Evolutionary conservation across 1,140 invertebrate genomes (phyloP).

Genomic region (Tetranychus urticae): DNA sequence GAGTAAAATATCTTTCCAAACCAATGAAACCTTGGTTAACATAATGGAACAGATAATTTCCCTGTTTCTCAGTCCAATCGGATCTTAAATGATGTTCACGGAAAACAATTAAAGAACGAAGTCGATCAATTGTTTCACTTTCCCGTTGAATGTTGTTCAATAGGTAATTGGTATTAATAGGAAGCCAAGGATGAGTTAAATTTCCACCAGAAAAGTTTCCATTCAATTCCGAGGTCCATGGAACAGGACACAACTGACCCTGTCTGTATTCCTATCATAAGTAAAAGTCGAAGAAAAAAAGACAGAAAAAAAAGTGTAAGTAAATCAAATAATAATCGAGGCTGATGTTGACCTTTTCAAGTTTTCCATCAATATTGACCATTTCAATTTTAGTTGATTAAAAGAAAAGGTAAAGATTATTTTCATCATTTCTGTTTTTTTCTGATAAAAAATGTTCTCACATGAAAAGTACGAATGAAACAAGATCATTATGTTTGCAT

Average conservation of each 20-base stretch:
- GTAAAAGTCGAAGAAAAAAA: too few species aligned
- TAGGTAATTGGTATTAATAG: constrained; percentile 9
- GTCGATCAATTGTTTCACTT: background rate
- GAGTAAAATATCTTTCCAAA: constrained; percentile 5
- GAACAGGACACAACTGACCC: constrained; percentile 13
- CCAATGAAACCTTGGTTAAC: constrained; percentile 2
- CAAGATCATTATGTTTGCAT: too few species aligned
- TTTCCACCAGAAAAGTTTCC: constrained; percentile 9
- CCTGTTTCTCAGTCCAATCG: background rate
- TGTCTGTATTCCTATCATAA: constrained; percentile 6
- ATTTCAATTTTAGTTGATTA: too few species aligned
- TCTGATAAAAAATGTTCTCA: too few species aligned
- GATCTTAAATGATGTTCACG: background rate
- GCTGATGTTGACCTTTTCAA: too few species aligned
- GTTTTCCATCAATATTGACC: too few species aligned
- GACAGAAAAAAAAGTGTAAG: too few species aligned
- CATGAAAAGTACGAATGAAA: too few species aligned
- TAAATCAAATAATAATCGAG: too few species aligned
- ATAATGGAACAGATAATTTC: constrained; percentile 9
- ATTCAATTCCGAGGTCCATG: constrained; percentile 9
- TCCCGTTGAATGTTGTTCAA: constrained; percentile 9
- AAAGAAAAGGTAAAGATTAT: too few species aligned
- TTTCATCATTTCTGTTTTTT: too few species aligned
- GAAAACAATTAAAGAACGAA: background rate
- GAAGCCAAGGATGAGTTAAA: constrained; percentile 8